A percentile compares a stretch with the other conserved stretches of the same genome.
These are phyloP conservation scores for Calypte anna DNA, from an alignment of 2,113 vertebrate genomes.

Conservation along the genomic window DNA sequence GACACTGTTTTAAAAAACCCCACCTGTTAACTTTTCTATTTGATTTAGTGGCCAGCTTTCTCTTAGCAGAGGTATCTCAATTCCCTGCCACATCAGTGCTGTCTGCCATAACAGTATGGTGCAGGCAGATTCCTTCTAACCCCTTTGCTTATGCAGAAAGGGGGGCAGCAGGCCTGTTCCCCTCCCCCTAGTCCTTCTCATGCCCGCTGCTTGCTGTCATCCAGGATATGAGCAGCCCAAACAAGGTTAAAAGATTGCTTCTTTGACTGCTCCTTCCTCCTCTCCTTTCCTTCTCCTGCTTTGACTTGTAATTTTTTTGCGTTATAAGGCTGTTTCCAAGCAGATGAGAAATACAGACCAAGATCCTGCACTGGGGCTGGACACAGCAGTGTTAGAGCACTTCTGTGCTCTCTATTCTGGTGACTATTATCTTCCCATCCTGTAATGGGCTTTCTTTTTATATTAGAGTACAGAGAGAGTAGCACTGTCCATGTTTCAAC, in stretches of 20 bases:
- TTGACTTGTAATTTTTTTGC: not conserved
- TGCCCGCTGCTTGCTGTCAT: not conserved
- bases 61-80: not conserved
- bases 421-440: not conserved
- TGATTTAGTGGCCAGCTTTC: not conserved
- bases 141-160: not conserved
- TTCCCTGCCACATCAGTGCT: not conserved
- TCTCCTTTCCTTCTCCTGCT: not conserved
- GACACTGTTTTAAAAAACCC: not conserved
- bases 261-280: not conserved
- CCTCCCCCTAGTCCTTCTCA: not conserved
- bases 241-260: not conserved
- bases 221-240: not conserved
- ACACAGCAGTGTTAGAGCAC: not conserved
- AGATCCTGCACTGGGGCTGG: not conserved
- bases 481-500: not conserved
- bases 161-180: not conserved
- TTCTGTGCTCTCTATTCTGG: not conserved
- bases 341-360: not conserved
- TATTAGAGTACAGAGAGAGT: not conserved
- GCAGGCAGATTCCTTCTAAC: not conserved
- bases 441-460: not conserved
- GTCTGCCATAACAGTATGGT: not conserved
- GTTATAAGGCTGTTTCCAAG: not conserved
- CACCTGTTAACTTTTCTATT: not conserved